A percentile compares a stretch with the other conserved stretches of the same genome.
Conservation (phyloP, 1,140 invertebrate genomes). For the Capitella teleta region DNA sequence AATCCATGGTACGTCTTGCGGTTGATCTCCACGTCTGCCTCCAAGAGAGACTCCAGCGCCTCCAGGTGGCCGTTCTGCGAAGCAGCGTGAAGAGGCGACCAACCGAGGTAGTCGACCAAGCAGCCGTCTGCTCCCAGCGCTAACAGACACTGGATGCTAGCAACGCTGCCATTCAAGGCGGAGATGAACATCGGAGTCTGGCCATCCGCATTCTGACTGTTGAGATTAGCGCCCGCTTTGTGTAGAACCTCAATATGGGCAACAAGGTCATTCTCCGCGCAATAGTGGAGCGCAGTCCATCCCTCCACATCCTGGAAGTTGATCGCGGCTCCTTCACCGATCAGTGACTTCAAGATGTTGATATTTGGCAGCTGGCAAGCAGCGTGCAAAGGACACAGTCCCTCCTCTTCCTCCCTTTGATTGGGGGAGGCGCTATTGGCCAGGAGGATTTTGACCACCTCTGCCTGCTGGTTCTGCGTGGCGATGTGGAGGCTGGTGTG, state of each 20-base stretch:
- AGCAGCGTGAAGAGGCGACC: constrained; percentile 14
- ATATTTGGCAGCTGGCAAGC: constrained; percentile 9
- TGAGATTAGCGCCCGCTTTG: constrained; percentile 20
- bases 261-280: constrained; percentile 5
- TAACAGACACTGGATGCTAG: constrained; percentile 19
- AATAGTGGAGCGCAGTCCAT: constrained; percentile 13
- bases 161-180: constrained; percentile 9
- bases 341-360: constrained; percentile 2
- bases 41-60: constrained; percentile 1
- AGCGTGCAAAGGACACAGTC: constrained; percentile 7
- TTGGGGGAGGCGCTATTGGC: background rate
- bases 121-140: constrained; percentile 37
- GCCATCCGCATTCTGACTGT: constrained; percentile 10
- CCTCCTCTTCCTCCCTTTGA: constrained; percentile 6
- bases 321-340: constrained; percentile 4
- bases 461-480: constrained; percentile 9
- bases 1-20: constrained; percentile 13
- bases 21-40: constrained; percentile 4
- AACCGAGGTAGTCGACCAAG: constrained; percentile 10
- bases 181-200: constrained; percentile 10
- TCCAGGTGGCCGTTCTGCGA: constrained; percentile 7
- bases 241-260: constrained; percentile 5
- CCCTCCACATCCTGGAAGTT: constrained; percentile 10
- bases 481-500: constrained; percentile 12
- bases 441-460: constrained; percentile 5